Percentiles rank a stretch among this genome's conserved stretches.
Conservation (phyloP, 2,888 invertebrate genomes). For the Limnephilus auricula region DNA sequence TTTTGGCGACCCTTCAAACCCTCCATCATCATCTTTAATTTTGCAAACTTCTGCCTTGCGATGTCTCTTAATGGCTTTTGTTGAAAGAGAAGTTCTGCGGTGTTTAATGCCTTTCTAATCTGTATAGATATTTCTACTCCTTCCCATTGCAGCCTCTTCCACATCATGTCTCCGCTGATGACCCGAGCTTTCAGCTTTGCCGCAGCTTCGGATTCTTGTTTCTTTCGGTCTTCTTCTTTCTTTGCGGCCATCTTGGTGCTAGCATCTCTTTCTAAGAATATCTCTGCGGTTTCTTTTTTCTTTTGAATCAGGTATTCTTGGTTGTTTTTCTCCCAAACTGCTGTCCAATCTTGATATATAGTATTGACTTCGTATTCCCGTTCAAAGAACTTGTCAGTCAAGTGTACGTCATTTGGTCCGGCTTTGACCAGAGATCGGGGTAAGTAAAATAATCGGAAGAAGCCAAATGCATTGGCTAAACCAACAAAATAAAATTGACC, state of each 20-base stretch:
- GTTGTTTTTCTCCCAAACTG: conserved; percentile 75
- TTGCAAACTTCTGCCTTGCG: conserved; percentile 78
- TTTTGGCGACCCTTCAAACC: conserved; percentile 78
- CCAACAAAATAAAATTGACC: conserved; percentile 80
- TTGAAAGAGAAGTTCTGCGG: conserved; percentile 79
- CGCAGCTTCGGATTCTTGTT: conserved; percentile 76
- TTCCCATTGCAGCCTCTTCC: conserved; percentile 81
- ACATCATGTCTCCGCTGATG: conserved; percentile 76
- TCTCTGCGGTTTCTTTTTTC: conserved; percentile 70
- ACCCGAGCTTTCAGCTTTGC: conserved; percentile 72
- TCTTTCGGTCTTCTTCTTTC: conserved; percentile 73
- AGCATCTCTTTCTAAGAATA: conserved; percentile 24
- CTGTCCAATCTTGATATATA: conserved; percentile 80
- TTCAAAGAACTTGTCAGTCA: conserved; percentile 74
- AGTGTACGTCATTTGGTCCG: conserved; percentile 72
- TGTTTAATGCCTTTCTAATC: conserved; percentile 80
- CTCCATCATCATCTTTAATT: conserved; percentile 78
- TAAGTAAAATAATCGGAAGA: conserved; percentile 80
- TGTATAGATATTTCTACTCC: conserved; percentile 81
- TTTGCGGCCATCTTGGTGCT: conserved; percentile 58
- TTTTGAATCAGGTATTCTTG: conserved; percentile 71
- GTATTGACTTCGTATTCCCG: conserved; percentile 77
- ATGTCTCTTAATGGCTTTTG: conserved; percentile 80
- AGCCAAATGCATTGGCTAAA: conserved; percentile 83
- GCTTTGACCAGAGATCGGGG: conserved; percentile 77